A percentile compares a stretch with the other conserved stretches of the same genome.
Evolutionary conservation across 2,888 invertebrate genomes (phyloP).

Genomic region (Trypoxylon attenuatum): DNA sequence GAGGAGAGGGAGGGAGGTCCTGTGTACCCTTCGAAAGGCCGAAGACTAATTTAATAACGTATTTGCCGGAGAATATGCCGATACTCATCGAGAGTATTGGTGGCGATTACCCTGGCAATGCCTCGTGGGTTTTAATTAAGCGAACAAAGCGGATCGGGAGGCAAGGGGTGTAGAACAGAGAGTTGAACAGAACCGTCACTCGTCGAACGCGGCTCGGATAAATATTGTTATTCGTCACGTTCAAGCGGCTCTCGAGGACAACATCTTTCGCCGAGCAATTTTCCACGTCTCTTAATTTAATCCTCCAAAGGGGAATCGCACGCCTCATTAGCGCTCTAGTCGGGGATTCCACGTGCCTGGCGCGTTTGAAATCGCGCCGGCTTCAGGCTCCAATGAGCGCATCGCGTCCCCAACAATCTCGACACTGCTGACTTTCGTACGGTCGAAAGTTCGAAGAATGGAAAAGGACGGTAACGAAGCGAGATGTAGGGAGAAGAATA

Average conservation of each 20-base stretch:
- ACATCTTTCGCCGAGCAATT: slow-evolving; percentile 29
- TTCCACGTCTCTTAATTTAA: slow-evolving; percentile 58
- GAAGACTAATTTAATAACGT: background rate
- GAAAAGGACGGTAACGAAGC: background rate
- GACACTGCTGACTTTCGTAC: background rate
- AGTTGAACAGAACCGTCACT: background rate
- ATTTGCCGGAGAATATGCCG: slow-evolving; percentile 1
- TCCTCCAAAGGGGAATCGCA: slow-evolving; percentile 63
- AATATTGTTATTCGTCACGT: background rate
- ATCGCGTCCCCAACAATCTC: too few species aligned
- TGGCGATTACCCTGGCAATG: background rate
- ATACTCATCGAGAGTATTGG: background rate
- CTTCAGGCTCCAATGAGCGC: too few species aligned
- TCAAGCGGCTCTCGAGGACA: background rate
- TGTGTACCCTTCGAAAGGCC: background rate
- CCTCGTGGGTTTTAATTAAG: background rate
- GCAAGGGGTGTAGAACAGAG: too few species aligned
- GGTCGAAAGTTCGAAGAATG: background rate
- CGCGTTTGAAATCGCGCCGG: too few species aligned
- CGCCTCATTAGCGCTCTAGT: slow-evolving; percentile 57
- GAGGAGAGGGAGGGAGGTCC: too few species aligned
- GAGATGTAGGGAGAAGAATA: too few species aligned
- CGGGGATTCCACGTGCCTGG: slow-evolving; percentile 34
- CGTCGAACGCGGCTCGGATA: too few species aligned
- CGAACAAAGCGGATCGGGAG: background rate